Base-by-base conservation (phyloP, 1,140 invertebrate genomes). In the Eupeodes corollae region DNA sequence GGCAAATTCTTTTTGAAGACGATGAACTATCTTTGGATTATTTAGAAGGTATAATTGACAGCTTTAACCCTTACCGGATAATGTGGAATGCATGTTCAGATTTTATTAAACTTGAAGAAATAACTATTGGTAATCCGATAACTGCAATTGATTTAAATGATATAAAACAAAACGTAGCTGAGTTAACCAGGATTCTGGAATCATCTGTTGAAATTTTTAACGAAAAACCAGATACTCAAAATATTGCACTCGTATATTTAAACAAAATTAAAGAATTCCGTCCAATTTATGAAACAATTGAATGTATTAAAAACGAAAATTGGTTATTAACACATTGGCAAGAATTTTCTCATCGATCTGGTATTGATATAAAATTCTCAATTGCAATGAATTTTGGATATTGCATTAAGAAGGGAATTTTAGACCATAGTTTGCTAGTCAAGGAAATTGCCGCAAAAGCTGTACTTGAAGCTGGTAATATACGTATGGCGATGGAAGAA, bases 271-370 rank as follows among this genome's bases (percentile, higher is more conserved):
- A 63, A 15, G 50, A 55, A 0, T 67, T 66, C 30, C 10, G 52
- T 1, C 63, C 63, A 3, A 46, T 61, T 5, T 62, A 51, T 35
- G 47, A 66, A 9, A 58, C 59, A 18, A 54, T 67, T 1, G 42
- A 42, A 35, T 59, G 59, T 47, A 35, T 67, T n/a, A 56, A 61
- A 5, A 66, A 67, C 48, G 63, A 67, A 15, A 58, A 67, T 48
- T 67, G 63, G 63, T 55, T 66, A 31, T 53, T 48, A 13, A 8
- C 63, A n/a, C 63, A 67, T 46, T 67, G 63, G 63, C 44, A 50
- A 40, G 63, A 67, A 42, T 47, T 67, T 1, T 40, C 48, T n/a
- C 19, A 35, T 14, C 42, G 44, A 9, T 38, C 57, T 11, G 63
- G 61, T 6, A 40, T 45, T 2, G 63, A 67, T 0, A 56, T 67